These are phyloP conservation scores for Rhombomys opimus DNA, from an alignment of 2,113 vertebrate genomes.

Conservation along the genomic window DNA sequence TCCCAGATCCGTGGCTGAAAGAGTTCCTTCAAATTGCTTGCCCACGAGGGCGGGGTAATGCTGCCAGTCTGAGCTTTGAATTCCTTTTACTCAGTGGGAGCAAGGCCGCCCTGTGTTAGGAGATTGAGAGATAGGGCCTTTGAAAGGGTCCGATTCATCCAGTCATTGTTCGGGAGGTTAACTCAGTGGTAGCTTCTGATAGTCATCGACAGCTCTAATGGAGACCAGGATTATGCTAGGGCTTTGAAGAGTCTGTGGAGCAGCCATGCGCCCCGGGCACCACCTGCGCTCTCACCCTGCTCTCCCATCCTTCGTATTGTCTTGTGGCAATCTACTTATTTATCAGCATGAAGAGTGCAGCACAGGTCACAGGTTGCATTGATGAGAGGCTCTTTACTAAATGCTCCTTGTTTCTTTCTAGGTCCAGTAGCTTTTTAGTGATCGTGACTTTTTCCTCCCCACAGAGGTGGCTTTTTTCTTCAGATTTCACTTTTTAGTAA, in stretches of 20 bases:
- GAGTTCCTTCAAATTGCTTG: neutral
- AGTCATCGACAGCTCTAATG: rapidly evolving
- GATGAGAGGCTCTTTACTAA: neutral
- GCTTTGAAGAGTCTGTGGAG: constrained; percentile 38
- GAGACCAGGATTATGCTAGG: neutral
- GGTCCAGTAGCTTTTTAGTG: neutral
- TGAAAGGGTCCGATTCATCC: constrained; percentile 26
- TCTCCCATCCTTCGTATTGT: neutral
- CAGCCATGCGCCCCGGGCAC: rapidly evolving
- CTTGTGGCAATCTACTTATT: neutral
- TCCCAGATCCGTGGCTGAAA: neutral
- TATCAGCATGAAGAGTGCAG: neutral
- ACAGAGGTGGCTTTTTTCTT: neutral
- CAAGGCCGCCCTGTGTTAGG: neutral
- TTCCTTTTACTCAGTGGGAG: neutral
- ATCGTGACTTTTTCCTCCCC: neutral
- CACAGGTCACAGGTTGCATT: neutral
- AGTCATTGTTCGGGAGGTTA: neutral
- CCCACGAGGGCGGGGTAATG: neutral
- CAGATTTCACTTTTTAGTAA: neutral
- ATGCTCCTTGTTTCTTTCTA: neutral
- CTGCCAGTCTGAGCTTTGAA: too few species aligned
- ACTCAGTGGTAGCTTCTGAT: neutral
- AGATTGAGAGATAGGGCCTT: neutral
- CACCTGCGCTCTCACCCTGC: neutral